Evolutionary conservation across 2,888 invertebrate genomes (phyloP).

Genomic region (Eretmocerus hayati): DNA sequence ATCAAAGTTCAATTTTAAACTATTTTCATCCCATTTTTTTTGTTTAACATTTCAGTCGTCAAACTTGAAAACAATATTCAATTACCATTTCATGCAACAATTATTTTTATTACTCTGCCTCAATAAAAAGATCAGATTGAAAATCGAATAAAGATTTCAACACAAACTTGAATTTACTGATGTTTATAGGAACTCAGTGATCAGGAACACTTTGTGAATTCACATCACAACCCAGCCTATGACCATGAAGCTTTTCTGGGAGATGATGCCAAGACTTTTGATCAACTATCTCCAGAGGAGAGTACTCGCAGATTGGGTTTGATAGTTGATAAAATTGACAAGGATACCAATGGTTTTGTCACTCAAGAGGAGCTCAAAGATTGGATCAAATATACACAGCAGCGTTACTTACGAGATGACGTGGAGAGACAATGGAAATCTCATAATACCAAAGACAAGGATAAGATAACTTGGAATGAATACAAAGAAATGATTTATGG

Average conservation of each 20-base stretch:
- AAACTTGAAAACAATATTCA: no score
- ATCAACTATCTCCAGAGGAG: slow-evolving; percentile 90
- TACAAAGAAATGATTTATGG: slow-evolving; percentile 81
- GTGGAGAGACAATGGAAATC: slow-evolving; percentile 89
- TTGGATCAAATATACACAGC: slow-evolving; percentile 94
- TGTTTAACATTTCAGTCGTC: no score
- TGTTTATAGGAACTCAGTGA: slow-evolving; percentile 61
- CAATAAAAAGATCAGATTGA: slow-evolving; percentile 10
- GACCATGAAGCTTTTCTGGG: slow-evolving; percentile 98
- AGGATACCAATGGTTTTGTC: slow-evolving; percentile 73
- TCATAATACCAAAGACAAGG: slow-evolving; percentile 73
- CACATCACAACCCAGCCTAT: slow-evolving; percentile 80
- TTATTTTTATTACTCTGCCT: no score
- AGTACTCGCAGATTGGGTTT: slow-evolving; percentile 80
- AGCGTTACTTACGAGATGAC: slow-evolving; percentile 85
- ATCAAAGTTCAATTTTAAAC: no score
- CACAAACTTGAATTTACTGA: neutral
- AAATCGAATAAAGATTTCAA: neutral
- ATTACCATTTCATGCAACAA: no score
- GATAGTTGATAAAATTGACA: slow-evolving; percentile 91
- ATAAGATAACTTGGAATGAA: slow-evolving; percentile 74
- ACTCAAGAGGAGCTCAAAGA: slow-evolving; percentile 84
- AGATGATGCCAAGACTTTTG: slow-evolving; percentile 89
- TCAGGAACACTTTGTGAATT: slow-evolving; percentile 71
- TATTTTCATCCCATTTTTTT: no score